Base-by-base conservation (phyloP, 2,797 vertebrate species). In the Dipus sagitta region DNA sequence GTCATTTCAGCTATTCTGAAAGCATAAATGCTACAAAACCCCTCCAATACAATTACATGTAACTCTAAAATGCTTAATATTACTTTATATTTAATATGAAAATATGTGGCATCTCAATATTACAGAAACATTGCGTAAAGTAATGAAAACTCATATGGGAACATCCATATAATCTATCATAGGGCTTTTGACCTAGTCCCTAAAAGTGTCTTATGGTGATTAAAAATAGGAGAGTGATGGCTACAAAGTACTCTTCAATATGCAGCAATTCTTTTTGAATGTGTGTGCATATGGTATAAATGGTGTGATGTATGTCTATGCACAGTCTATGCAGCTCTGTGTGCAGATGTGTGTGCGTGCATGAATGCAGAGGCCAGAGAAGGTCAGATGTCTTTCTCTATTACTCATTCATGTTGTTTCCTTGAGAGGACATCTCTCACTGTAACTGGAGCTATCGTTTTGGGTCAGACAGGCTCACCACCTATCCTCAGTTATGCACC, bases 1-100 rank as follows among this genome's bases (percentile, higher is more conserved):
- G 24, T 62, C 92, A 9, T 81, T 96, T 95, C 47, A 90, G 86
- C 88, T 94, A 42, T 71, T 92, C 74, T 78, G 52, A 92, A 91
- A 70, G 58, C 65, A 70, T 58, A 68, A 92, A 87, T 80, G 81
- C 13, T 90, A n/a, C 86, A 20, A 84, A 93, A 64, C 67, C 14
- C 20, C 24, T 30, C 32, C 18, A 77, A 81, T 86, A 58, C 13
- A 34, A 2, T 38, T 85, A 92, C 24, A 79, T 74, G 90, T 83
- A 88, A 34, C 52, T 54, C 24, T 81, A 79, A 47, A 93, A 52
- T 78, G 6, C 88, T 92, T 54, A 83, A 42, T 38, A 72, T 79
- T 78, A 67, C 67, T 94, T 30, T 12, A 60, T 81, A 60, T 38
- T 24, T 2, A 79, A 58, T 24, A 80, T 54, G 72, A 83, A 83